Conservation (phyloP, 2,113 vertebrate species). For the Erythrocercus mccallii region DNA sequence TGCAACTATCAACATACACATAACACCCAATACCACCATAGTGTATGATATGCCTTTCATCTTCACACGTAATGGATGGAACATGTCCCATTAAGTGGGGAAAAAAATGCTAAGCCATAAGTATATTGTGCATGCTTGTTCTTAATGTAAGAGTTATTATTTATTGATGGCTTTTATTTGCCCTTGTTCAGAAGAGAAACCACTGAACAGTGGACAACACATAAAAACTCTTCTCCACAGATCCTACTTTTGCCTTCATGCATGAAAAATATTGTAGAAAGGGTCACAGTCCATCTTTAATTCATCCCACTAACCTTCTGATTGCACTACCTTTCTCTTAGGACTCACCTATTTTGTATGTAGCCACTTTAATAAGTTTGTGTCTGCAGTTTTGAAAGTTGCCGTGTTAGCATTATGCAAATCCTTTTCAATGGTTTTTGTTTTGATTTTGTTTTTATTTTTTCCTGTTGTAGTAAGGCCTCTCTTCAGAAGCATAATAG, state of each 20-base stretch:
- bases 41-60: neutral
- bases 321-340: neutral
- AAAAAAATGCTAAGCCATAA: neutral
- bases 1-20: neutral
- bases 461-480: neutral
- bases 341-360: neutral
- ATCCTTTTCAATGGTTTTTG: neutral
- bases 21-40: neutral
- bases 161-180: slow-evolving; percentile 49
- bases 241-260: neutral
- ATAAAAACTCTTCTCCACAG: neutral
- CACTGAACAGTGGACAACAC: neutral
- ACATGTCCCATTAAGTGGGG: neutral
- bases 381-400: neutral
- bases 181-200: neutral
- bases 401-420: neutral
- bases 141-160: slow-evolving; percentile 15
- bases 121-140: neutral
- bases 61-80: neutral
- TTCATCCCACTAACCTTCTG: neutral
- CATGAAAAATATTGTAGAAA: slow-evolving; percentile 11
- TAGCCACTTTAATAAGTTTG: neutral
- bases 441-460: neutral
- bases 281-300: neutral
- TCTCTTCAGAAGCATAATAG: neutral